Base-by-base conservation (phyloP, 2,888 invertebrate species). In the Drosophila maculinotata region DNA sequence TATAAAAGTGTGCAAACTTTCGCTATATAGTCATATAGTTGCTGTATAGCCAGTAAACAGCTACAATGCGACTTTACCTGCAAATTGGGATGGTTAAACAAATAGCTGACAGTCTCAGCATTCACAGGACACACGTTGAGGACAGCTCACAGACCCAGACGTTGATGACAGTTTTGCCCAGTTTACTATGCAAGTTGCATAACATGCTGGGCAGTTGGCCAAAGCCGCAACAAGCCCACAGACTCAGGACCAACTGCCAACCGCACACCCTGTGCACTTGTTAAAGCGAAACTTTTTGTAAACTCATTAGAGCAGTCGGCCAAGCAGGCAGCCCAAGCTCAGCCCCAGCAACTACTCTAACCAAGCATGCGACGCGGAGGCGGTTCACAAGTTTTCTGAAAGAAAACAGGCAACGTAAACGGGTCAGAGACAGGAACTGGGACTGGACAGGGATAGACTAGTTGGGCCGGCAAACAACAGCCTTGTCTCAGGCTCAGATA, bases 101-200 rank as follows among this genome's bases (percentile, higher is more conserved):
- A 80, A 86, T 79, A 79, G 57, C 67, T 72, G 76, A 60, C 70
- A 68, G 67, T 62, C 71, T 20, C 57, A 28, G 65, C 42, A 25
- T 25, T 17, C 15, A 42, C 53, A 60, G 31, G 36, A 41, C 42
- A 51, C 41, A 57, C 45, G 35, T 51, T 48, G 38, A 26, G 66
- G 58, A 53, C 53, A 47, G 58, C 12, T 17, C 35, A 62, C 44
- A 33, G 72, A 79, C 82, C n/a, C n/a, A n/a, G n/a, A 85, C 77
- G 83, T 82, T 87, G 83, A 87, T 82, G 88, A 87, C 87, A 84
- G 83, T 79, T 80, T 81, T 67, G 69, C 30, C n/a, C n/a, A 51
- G 66, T 60, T 62, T 52, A 49, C 49, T 45, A 58, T 67, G 81
- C 85, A 82, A 82, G 87, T 82, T 87, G 87, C 87, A 77, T 87